Conservation (phyloP, 2,113 vertebrate genomes). For the Anhinga anhinga region DNA sequence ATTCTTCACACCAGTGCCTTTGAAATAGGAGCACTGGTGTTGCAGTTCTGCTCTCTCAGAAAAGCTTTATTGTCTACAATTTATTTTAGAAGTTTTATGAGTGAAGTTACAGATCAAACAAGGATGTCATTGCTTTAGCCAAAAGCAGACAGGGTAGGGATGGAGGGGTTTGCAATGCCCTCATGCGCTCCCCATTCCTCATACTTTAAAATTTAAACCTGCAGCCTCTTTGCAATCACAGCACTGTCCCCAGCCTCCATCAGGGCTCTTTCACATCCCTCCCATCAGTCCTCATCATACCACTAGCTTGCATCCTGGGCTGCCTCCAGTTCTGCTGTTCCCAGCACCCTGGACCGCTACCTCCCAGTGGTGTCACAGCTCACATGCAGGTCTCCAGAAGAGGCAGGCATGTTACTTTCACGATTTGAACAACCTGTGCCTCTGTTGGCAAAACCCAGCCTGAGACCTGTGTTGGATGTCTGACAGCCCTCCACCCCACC, state of each 20-base stretch:
- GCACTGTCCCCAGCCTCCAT: neutral
- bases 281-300: neutral
- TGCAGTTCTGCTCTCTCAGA: neutral
- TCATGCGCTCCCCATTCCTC: neutral
- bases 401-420: neutral
- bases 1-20: neutral
- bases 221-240: neutral
- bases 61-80: neutral
- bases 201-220: neutral
- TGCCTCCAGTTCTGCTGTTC: accelerated
- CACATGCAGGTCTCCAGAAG: neutral
- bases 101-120: neutral
- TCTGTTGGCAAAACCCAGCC: neutral
- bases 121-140: neutral
- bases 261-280: neutral
- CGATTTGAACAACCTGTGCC: too few species aligned
- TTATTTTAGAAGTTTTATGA: neutral
- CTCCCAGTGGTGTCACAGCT: neutral
- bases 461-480: neutral
- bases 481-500: neutral
- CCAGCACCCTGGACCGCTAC: neutral
- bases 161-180: neutral
- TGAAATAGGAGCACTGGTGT: neutral
- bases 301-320: neutral
- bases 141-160: neutral